Evolutionary conservation across 2,888 invertebrate genomes (phyloP).

Genomic region (Ochropacha duplaris): DNA sequence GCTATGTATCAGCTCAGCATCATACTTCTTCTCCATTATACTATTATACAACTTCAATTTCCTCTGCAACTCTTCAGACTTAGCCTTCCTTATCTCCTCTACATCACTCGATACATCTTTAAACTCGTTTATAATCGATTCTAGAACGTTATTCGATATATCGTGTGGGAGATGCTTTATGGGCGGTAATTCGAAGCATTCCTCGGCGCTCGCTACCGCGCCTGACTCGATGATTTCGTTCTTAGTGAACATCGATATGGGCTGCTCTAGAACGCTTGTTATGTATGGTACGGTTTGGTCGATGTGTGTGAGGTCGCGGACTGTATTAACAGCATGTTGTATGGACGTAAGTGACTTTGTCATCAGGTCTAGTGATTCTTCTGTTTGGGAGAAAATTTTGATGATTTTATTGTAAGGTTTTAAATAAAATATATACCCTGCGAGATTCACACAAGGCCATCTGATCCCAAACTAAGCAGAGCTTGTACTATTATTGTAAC

Average conservation of each 20-base stretch:
- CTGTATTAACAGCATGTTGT: slow-evolving; percentile 73
- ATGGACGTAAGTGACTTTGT: slow-evolving; percentile 72
- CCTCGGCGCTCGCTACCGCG: slow-evolving; percentile 84
- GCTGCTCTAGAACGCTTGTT: slow-evolving; percentile 68
- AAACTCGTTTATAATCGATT: slow-evolving; percentile 73
- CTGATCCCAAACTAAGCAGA: too few species aligned
- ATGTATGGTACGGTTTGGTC: slow-evolving; percentile 71
- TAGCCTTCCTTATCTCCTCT: slow-evolving; percentile 56
- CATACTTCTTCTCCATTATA: slow-evolving; percentile 88
- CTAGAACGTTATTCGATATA: slow-evolving; percentile 66
- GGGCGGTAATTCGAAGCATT: slow-evolving; percentile 88
- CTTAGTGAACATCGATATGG: slow-evolving; percentile 61
- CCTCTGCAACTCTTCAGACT: slow-evolving; percentile 60
- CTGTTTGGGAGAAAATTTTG: slow-evolving; percentile 37
- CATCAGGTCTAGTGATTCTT: slow-evolving; percentile 65
- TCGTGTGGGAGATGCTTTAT: slow-evolving; percentile 77
- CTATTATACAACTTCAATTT: slow-evolving; percentile 87
- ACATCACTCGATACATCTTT: slow-evolving; percentile 60
- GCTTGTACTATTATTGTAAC: too few species aligned
- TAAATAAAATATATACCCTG: too few species aligned
- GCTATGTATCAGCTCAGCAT: slow-evolving; percentile 86
- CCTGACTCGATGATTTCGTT: slow-evolving; percentile 58
- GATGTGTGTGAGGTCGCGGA: slow-evolving; percentile 63
- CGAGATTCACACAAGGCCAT: too few species aligned
- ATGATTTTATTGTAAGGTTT: neutral